A percentile compares a stretch with the other conserved stretches of the same genome.
These are phyloP conservation scores for Blastobasis adustella DNA, from an alignment of 2,888 invertebrate species.

Conservation along the genomic window DNA sequence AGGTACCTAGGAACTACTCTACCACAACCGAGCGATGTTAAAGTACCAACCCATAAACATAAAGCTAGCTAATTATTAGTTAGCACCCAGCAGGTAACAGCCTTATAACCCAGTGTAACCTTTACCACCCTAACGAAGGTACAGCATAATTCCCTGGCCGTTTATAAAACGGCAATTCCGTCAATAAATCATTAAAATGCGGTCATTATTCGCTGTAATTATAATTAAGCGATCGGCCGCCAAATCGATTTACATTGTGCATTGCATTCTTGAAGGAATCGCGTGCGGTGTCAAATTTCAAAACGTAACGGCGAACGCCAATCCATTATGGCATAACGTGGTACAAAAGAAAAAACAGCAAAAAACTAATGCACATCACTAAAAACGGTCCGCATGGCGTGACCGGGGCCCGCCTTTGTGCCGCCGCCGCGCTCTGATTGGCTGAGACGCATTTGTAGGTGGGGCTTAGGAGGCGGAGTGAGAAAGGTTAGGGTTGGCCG, in stretches of 20 bases:
- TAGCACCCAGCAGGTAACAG: too few relatives aligned
- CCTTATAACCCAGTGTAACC: too few relatives aligned
- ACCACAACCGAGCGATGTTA: too few relatives aligned
- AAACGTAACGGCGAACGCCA: conserved; percentile 20
- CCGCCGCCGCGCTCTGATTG: conserved; percentile 37
- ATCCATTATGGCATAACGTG: conserved; percentile 43
- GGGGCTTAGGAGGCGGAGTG: conserved; percentile 45
- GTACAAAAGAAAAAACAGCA: conserved; percentile 49
- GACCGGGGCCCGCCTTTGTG: conserved; percentile 36
- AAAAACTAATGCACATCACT: conserved; percentile 36
- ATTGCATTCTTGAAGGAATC: conserved; percentile 21
- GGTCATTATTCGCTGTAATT: not conserved
- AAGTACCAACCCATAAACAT: too few relatives aligned
- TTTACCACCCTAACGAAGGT: too few relatives aligned
- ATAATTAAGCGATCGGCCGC: not conserved
- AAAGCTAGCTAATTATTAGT: too few relatives aligned
- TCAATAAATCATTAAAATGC: not conserved
- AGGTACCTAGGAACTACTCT: too few relatives aligned
- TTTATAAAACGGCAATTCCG: too few relatives aligned
- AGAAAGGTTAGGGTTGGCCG: conserved; percentile 46
- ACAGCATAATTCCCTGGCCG: too few relatives aligned
- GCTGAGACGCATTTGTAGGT: conserved; percentile 40
- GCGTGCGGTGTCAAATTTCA: conserved; percentile 57
- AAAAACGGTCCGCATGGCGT: conserved; percentile 42
- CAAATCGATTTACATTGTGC: not conserved